These are phyloP conservation scores for Pseudeuparius sepicola DNA, from an alignment of 2,888 invertebrate genomes.

Conservation along the genomic window DNA sequence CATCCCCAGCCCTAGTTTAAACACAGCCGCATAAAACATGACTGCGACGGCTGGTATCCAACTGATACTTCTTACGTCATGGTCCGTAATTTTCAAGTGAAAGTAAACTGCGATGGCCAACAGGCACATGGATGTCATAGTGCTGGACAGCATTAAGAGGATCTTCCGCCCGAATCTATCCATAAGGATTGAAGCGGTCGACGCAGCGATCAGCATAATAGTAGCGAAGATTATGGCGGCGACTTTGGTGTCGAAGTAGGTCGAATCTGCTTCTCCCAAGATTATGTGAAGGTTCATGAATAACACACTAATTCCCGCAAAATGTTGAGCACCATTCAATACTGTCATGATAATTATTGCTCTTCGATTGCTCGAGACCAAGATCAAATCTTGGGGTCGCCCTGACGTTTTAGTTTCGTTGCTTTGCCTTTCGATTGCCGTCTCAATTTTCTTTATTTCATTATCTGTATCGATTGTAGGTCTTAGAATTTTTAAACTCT, in stretches of 20 bases:
- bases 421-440: conserved; percentile 32
- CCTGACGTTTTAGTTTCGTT: conserved; percentile 32
- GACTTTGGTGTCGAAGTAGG: conserved; percentile 29
- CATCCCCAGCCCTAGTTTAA: conserved; percentile 34
- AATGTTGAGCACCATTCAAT: conserved; percentile 35
- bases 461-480: conserved; percentile 27
- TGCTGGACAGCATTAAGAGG: conserved; percentile 31
- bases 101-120: conserved; percentile 33
- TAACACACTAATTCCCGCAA: conserved; percentile 36
- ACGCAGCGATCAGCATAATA: conserved; percentile 33
- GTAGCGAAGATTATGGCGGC: conserved; percentile 35
- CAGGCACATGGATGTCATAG: conserved; percentile 32
- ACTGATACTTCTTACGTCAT: conserved; percentile 28
- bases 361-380: conserved; percentile 33
- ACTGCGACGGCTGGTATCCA: conserved; percentile 35
- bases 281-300: conserved; percentile 37
- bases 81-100: conserved; percentile 28
- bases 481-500: conserved; percentile 29
- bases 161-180: conserved; percentile 35
- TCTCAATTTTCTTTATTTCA: conserved; percentile 32
- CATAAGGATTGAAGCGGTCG: conserved; percentile 30
- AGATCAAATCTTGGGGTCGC: conserved; percentile 31
- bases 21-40: conserved; percentile 33
- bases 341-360: conserved; percentile 35
- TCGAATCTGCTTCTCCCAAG: conserved; percentile 32